Conservation (phyloP, 2,888 invertebrate species). For the Apotomis turbidana region DNA sequence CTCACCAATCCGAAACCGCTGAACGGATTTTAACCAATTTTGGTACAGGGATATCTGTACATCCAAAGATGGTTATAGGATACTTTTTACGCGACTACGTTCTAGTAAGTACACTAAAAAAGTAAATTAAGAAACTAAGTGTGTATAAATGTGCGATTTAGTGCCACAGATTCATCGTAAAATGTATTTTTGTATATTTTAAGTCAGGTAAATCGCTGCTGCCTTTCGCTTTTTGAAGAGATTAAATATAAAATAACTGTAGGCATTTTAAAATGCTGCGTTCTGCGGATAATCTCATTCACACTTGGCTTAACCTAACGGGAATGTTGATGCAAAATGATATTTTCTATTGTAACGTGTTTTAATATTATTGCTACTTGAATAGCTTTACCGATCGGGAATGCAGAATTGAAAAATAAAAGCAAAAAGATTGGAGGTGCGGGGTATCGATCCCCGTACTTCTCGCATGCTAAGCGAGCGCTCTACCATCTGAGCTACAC, state of each 20-base stretch:
- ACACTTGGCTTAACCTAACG: constrained; percentile 13
- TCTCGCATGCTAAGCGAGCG: constrained; percentile 51
- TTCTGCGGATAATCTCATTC: constrained; percentile 7
- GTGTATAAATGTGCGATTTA: too few relatives aligned
- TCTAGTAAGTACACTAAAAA: too few relatives aligned
- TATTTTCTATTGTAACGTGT: constrained; percentile 12
- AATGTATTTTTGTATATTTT: too few relatives aligned
- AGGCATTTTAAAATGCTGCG: constrained; percentile 15
- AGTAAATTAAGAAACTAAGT: too few relatives aligned
- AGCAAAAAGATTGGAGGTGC: constrained; percentile 41
- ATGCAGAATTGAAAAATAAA: constrained; percentile 3
- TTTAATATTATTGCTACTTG: constrained; percentile 28
- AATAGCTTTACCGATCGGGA: constrained; percentile 6
- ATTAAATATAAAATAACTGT: constrained; percentile 11
- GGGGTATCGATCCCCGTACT: constrained; percentile 43
- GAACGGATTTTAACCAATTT: too few relatives aligned
- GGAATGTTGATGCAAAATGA: constrained; percentile 20
- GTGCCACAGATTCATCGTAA: too few relatives aligned
- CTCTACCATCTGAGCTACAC: constrained; percentile 76
- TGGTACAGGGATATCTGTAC: too few relatives aligned
- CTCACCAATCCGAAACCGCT: too few relatives aligned
- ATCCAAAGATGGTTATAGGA: too few relatives aligned
- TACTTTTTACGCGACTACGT: too few relatives aligned
- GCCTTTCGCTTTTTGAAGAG: constrained; percentile 4
- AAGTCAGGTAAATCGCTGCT: not conserved